Evolutionary conservation across 2,888 invertebrate species (phyloP), one percentile per base, ranked within the genome.

Genomic region (Drosophila austrosaltans): DNA sequence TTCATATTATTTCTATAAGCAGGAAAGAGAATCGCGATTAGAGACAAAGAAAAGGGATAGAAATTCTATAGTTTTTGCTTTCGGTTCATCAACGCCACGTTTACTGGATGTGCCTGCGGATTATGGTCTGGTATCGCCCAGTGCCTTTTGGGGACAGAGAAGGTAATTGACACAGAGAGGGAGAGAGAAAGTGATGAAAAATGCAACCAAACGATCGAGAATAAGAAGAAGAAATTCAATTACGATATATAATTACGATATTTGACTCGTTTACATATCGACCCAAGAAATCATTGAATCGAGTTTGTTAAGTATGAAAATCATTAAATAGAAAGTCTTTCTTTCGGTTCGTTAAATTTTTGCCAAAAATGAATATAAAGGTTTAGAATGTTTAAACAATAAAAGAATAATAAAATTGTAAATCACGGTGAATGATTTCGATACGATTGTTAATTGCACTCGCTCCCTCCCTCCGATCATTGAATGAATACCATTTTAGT

Each of bases 81-180:
- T 98, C 93, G 98, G 98, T 71, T 97, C 97, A 86, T 97, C 97
- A 81, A 98, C 97, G 75, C 97, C 98, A 75, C 94, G 98, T 76
- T 95, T 97, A 93, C 93, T 97, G 87, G 97, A 97, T 84, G 85
- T 84, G 91, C 96, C 97, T 65, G 94, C 95, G 73, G 97, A 97
- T 91, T 95, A 96, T 80, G 95, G 95, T 63, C 89, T 86, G 77
- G 90, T 93, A 78, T 92, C 92, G 75, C 91, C 92, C 70, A 92
- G 92, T 78, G 88, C 89, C 76, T 97, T 96, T 94, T 97, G 97
- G 97, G 96, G 96, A 79, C 95, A 96, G 91, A 95, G 97, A 93
- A 95, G 95, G 95, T 95, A 90, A 81, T 78, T 66, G 16, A 4
- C 20, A 20, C 16, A 16, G 16, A 16, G 16, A 16, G 16, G 16